A percentile compares a stretch with the other conserved stretches of the same genome.
These are phyloP conservation scores for Ornithorhynchus anatinus DNA, from an alignment of 2,113 vertebrate species.

Conservation along the genomic window DNA sequence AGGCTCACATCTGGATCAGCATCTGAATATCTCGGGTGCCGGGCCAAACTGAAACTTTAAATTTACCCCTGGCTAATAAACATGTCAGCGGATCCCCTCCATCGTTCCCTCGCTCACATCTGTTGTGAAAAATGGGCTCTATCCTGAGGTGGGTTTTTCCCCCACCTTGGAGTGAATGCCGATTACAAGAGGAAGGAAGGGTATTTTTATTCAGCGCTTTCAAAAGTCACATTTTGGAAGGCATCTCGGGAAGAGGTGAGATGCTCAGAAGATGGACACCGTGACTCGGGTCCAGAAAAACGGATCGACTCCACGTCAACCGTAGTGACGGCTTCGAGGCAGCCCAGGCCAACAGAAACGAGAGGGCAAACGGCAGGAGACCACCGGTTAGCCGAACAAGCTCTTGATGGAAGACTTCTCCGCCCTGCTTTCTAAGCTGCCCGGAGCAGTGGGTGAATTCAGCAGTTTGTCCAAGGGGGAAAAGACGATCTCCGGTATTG, in stretches of 20 bases:
- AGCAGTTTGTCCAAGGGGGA: too few relatives aligned
- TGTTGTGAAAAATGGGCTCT: constrained; percentile 63
- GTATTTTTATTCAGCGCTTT: constrained; percentile 30
- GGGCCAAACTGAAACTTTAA: constrained; percentile 52
- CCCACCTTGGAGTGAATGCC: constrained; percentile 49
- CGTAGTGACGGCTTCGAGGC: background rate
- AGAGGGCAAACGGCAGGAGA: background rate
- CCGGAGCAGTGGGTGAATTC: constrained; percentile 2
- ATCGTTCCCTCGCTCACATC: constrained; percentile 42
- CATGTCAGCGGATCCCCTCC: constrained; percentile 58
- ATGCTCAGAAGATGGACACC: constrained; percentile 6
- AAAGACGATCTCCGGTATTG: too few relatives aligned
- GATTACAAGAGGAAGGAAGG: constrained; percentile 52
- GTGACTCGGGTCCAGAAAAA: background rate
- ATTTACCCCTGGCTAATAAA: constrained; percentile 65
- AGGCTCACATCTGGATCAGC: constrained; percentile 54
- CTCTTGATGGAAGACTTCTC: constrained; percentile 17
- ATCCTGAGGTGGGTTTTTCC: constrained; percentile 59
- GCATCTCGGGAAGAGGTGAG: constrained; percentile 21
- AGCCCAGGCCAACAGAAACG: background rate
- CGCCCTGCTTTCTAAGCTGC: background rate
- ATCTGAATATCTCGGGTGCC: constrained; percentile 54
- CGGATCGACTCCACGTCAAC: constrained; percentile 17
- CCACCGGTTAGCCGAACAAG: background rate
- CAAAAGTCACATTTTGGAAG: constrained; percentile 25